A percentile compares a stretch with the other conserved stretches of the same genome.
Conservation (phyloP, 1,140 invertebrate species). For the Drosophila elegans region DNA sequence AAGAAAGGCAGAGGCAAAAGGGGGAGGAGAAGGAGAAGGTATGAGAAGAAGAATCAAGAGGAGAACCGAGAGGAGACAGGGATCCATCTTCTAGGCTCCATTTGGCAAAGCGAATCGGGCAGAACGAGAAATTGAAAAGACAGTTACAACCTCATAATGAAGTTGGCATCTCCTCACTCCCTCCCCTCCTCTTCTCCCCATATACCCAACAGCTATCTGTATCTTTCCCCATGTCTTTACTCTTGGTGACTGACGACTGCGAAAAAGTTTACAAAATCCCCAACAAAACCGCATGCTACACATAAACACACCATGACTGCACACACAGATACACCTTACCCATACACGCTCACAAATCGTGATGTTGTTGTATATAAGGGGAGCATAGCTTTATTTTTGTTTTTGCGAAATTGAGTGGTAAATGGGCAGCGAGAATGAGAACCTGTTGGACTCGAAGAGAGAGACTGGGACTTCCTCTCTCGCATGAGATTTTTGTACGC, state of each 20-base stretch:
- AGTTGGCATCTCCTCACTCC: constrained; percentile 25
- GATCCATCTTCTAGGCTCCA: constrained; percentile 72
- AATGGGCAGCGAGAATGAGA: constrained; percentile 16
- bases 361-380: constrained; percentile 62
- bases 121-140: constrained; percentile 83
- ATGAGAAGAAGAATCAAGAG: constrained; percentile 20
- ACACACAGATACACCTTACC: constrained; percentile 29
- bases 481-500: constrained; percentile 33
- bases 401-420: constrained; percentile 36
- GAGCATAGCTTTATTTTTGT: constrained; percentile 45
- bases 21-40: background rate
- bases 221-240: constrained; percentile 25
- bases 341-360: constrained; percentile 33
- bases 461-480: constrained; percentile 2
- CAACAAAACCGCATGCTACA: constrained; percentile 69
- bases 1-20: constrained; percentile 8
- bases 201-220: constrained; percentile 13
- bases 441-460: constrained; percentile 26
- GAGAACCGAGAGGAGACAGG: constrained; percentile 41
- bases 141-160: constrained; percentile 81
- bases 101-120: constrained; percentile 79
- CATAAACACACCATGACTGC: constrained; percentile 42
- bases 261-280: constrained; percentile 72
- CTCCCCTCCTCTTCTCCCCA: background rate
- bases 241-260: constrained; percentile 30